Evolutionary conservation across 2,113 vertebrate species (phyloP).

Genomic region (Beaufortia kweichowensis): DNA sequence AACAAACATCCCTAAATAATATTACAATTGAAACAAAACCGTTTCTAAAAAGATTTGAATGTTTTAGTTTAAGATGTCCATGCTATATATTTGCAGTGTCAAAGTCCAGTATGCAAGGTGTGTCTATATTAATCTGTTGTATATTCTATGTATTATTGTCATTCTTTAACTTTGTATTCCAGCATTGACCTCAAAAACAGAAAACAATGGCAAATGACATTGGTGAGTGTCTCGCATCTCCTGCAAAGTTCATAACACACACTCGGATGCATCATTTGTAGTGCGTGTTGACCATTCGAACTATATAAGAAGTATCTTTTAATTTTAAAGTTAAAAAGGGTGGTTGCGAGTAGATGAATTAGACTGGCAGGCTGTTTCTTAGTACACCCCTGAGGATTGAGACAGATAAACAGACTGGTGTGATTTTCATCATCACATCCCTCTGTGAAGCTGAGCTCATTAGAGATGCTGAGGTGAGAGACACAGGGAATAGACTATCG

Average conservation of each 20-base stretch:
- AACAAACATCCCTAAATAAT: too few species aligned
- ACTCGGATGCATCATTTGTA: not conserved
- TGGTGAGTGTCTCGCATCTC: slow-evolving; percentile 1
- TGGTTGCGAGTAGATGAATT: not conserved
- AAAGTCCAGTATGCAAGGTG: too few species aligned
- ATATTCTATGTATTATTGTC: too few species aligned
- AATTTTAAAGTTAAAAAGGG: not conserved
- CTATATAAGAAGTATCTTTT: not conserved
- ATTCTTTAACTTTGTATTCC: too few species aligned
- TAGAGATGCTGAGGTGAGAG: slow-evolving; percentile 56
- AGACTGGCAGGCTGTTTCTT: not conserved
- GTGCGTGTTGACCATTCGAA: not conserved
- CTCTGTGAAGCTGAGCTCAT: slow-evolving; percentile 53
- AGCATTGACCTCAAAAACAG: not conserved
- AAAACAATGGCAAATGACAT: slow-evolving; percentile 8
- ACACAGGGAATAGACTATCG: slow-evolving; percentile 37
- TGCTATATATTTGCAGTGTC: too few species aligned
- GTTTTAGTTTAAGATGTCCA: too few species aligned
- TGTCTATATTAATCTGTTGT: too few species aligned
- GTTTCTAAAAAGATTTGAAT: too few species aligned
- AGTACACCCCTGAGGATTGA: not conserved
- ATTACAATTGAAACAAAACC: too few species aligned
- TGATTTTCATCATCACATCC: slow-evolving; percentile 32
- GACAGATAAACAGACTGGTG: slow-evolving; percentile 34
- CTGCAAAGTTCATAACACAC: not conserved